Base-by-base conservation (phyloP, 2,797 vertebrate species). In the Hyperoplus lanceolatus region DNA sequence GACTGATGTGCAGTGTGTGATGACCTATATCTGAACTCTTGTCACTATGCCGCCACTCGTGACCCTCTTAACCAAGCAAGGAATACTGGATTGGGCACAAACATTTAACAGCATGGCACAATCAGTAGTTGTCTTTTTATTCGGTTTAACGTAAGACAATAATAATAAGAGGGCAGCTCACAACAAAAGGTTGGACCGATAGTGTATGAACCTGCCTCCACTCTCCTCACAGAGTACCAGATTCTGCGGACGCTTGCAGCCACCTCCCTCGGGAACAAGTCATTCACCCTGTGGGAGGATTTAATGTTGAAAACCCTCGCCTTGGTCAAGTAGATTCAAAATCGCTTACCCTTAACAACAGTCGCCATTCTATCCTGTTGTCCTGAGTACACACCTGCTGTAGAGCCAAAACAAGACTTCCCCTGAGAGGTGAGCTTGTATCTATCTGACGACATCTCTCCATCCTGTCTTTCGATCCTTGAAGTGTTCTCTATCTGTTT, bases 201-300 rank as follows among this genome's bases (percentile, higher is more conserved):
- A 57, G 29, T 29, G 29, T 57, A 66, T 55, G 60, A 85, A 72
- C 13, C 7, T n/a, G 29, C 29, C 61, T 71, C 36, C 55, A 0
- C 67, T 62, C 41, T 67, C 46, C 78, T 74, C 38, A 0, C 51
- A n/a, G 21, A 70, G 15, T 14, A 43, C 36, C 45, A 43, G 46
- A 64, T 59, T n/a, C 67, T 66, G 9, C 4, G n/a, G 49, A 78
- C 55, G 36, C 29, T 61, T 38, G 41, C 69, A 53, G 72, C 42
- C 7, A 21, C 90, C 72, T 85, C 88, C 63, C 70, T 64, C 60
- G 79, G 87, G 75, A 91, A 87, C 86, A 77, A 77, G 64, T 80
- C 73, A 73, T 80, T 84, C 71, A 77, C 63, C 75, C 80, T 75
- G 80, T 71, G 79, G 84, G 74, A 86, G 69, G 80, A 78, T 81